Evolutionary conservation across 2,888 invertebrate species (phyloP).

Genomic region (Sinodicranocentrus sp.): DNA sequence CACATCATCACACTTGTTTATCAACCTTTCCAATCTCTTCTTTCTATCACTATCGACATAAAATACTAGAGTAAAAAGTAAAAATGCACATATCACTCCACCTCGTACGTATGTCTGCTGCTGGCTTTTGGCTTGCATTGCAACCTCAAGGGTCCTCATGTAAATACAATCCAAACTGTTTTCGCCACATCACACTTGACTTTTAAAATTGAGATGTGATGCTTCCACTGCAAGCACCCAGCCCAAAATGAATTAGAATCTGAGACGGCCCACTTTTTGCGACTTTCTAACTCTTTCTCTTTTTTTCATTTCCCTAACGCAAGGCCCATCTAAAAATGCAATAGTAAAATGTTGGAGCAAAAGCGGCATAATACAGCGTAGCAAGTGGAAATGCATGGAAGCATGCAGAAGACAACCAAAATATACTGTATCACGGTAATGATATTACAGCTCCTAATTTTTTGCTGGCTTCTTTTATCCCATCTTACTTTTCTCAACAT

Average conservation of each 20-base stretch:
- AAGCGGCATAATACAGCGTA: not conserved
- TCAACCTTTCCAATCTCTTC: slow-evolving; percentile 59
- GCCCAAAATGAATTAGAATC: slow-evolving; percentile 75
- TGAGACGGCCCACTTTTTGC: slow-evolving; percentile 75
- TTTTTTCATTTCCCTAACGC: slow-evolving; percentile 62
- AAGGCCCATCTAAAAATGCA: too few relatives aligned
- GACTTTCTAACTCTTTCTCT: slow-evolving; percentile 74
- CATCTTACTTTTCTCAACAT: not conserved
- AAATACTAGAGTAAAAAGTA: not conserved
- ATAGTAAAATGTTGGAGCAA: not conserved
- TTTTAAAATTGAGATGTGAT: slow-evolving; percentile 56
- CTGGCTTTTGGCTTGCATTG: slow-evolving; percentile 9
- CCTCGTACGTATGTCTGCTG: not conserved
- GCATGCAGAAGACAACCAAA: slow-evolving; percentile 39
- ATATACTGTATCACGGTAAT: slow-evolving; percentile 55
- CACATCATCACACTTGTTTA: slow-evolving; percentile 39
- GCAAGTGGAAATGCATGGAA: slow-evolving; percentile 32
- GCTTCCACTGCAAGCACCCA: slow-evolving; percentile 76
- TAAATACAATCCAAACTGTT: slow-evolving; percentile 31
- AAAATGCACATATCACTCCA: slow-evolving; percentile 10
- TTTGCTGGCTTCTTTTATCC: slow-evolving; percentile 45
- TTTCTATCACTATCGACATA: not conserved
- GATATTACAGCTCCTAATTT: slow-evolving; percentile 55
- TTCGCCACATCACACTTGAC: slow-evolving; percentile 23
- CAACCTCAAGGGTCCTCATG: slow-evolving; percentile 56